These are phyloP conservation scores for Drosophila infuscata DNA, from an alignment of 2,888 invertebrate genomes.

Conservation along the genomic window DNA sequence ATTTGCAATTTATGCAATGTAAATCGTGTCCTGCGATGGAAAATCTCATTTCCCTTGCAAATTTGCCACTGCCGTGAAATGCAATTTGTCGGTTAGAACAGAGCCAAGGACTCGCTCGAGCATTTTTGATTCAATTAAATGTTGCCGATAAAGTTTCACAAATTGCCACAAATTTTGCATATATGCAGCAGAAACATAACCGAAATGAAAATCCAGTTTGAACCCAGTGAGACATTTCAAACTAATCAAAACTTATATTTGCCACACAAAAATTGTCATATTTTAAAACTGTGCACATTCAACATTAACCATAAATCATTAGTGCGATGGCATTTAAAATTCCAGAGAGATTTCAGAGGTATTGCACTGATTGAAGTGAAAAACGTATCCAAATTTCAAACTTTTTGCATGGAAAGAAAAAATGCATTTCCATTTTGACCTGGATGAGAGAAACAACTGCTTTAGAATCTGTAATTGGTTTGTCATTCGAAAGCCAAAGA, in stretches of 20 bases:
- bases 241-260: neutral
- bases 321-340: neutral
- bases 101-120: constrained; percentile 12
- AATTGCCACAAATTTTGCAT: constrained; percentile 28
- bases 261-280: neutral
- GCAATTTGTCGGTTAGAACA: constrained; percentile 42
- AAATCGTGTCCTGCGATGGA: constrained; percentile 19
- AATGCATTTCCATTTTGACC: neutral
- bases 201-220: neutral
- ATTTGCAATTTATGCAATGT: constrained; percentile 66
- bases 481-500: constrained; percentile 12
- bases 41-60: constrained; percentile 57
- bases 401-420: neutral
- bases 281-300: neutral
- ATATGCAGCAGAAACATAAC: constrained; percentile 2
- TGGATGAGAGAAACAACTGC: too few relatives aligned
- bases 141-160: constrained; percentile 21
- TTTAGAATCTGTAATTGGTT: neutral
- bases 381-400: neutral
- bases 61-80: constrained; percentile 44
- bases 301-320: neutral
- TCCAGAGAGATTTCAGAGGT: neutral
- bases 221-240: neutral
- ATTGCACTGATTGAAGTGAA: neutral
- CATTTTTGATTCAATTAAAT: constrained; percentile 46